Evolutionary conservation across 2,888 invertebrate genomes (phyloP).

Genomic region (Lithodes maja): DNA sequence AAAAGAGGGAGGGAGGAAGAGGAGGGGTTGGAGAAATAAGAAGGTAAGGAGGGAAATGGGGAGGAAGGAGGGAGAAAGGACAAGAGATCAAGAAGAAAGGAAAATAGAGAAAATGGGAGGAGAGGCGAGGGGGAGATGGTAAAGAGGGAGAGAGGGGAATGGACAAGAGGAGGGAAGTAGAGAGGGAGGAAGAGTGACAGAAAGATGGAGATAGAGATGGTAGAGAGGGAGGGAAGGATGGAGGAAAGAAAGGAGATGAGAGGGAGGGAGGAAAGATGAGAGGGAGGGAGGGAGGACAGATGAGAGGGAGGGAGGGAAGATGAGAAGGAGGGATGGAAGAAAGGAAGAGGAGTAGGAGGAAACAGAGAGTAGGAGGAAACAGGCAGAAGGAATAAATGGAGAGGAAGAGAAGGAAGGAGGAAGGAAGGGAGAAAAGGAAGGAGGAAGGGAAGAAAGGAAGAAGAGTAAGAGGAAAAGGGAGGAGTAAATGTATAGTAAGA

Average conservation of each 20-base stretch:
- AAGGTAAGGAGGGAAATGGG: slow-evolving; percentile 14
- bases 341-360: neutral
- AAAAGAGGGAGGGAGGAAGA: neutral
- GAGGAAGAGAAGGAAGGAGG: neutral
- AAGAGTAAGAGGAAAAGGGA: slow-evolving; percentile 14
- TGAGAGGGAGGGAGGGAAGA: neutral
- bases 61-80: neutral
- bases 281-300: no score
- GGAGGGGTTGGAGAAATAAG: neutral
- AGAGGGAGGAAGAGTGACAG: neutral
- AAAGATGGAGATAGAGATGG: no score
- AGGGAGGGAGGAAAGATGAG: no score
- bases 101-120: slow-evolving; percentile 21
- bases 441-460: slow-evolving; percentile 26
- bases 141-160: neutral
- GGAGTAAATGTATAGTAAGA: neutral
- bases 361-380: neutral
- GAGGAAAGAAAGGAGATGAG: no score
- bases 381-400: neutral
- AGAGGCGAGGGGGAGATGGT: neutral
- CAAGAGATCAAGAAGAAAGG: neutral
- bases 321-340: neutral
- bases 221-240: no score
- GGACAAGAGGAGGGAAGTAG: slow-evolving; percentile 10
- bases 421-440: neutral